Base-by-base conservation (phyloP, 2,888 invertebrate genomes). In the Creontiades dilutus region DNA sequence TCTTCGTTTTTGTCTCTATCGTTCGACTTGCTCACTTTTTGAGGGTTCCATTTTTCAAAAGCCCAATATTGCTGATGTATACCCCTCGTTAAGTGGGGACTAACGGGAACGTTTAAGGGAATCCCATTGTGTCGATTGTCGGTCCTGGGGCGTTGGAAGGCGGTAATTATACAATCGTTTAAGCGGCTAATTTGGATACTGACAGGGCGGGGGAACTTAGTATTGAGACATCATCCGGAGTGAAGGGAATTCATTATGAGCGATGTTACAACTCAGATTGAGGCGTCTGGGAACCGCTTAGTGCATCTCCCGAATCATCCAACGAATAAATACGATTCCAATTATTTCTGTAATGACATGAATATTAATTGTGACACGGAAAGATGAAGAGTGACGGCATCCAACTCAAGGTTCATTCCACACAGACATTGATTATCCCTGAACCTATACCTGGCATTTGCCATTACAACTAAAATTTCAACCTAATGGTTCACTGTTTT, bases 81-180 rank as follows among this genome's bases (percentile, higher is more conserved):
- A 46, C 14, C 48, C 47, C 48, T 57, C 86, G 46, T 86, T 86
- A 86, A 86, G 75, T 75, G 75, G 75, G 37, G 48, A 37, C 86
- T 86, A 86, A 86, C 86, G 86, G 86, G 68, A 27, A 48, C 19
- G 55, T 55, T 37, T 37, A 55, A 55, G 57, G 37, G 61, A 75
- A 86, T 75, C 68, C 86, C 75, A 86, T 86, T 86, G 86, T 86
- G 75, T 47, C 46, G 48, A 82, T 47, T 82, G 27, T 47, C 47
- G 82, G 47, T 81, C 80, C 52, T 48, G 78, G 46, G n/a, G 78
- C 46, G 78, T 11, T 47, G 37, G 46, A 57, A 85, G 85, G 85
- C 86, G 86, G 86, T 86, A 86, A 86, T 86, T 86, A 86, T 86
- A 86, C 86, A 75, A 86, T 75, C 86, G 86, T 86, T 86, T 86